phyloP scores from a whole-genome alignment of 2,113 vertebrate species.

The Zapus hudsonius region DNA sequence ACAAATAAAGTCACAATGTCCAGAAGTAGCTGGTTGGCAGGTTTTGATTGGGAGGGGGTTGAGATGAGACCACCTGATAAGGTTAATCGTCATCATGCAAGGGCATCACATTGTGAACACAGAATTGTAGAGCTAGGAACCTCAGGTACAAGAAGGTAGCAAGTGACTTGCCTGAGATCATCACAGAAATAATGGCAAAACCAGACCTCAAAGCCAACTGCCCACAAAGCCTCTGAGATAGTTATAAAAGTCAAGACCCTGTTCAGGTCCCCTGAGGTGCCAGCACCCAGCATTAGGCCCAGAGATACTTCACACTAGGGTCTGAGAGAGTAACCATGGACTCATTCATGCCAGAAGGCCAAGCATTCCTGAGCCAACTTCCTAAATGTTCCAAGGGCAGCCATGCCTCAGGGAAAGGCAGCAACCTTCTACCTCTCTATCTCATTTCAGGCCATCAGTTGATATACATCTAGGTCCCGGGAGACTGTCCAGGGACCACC shows the following conservation, averaged over 20 bases:
- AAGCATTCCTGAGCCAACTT: background rate
- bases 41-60: background rate
- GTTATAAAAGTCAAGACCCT: background rate
- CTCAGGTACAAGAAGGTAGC: background rate
- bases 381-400: background rate
- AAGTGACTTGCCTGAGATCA: background rate
- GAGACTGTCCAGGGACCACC: background rate
- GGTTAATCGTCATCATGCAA: background rate
- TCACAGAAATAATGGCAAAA: background rate
- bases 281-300: background rate
- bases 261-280: too few relatives aligned
- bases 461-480: background rate
- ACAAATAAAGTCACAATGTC: background rate
- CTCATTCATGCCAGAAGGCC: background rate
- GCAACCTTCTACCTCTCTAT: background rate
- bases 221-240: background rate
- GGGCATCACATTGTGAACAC: background rate
- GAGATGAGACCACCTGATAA: background rate
- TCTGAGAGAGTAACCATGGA: background rate
- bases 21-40: background rate
- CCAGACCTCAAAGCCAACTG: background rate
- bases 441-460: background rate
- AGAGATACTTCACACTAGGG: background rate
- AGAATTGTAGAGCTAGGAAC: constrained; percentile 1
- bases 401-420: background rate